Evolutionary conservation across 1,140 invertebrate species (phyloP), one percentile per base, ranked within the genome.

Genomic region (Diploscapter pachys): DNA sequence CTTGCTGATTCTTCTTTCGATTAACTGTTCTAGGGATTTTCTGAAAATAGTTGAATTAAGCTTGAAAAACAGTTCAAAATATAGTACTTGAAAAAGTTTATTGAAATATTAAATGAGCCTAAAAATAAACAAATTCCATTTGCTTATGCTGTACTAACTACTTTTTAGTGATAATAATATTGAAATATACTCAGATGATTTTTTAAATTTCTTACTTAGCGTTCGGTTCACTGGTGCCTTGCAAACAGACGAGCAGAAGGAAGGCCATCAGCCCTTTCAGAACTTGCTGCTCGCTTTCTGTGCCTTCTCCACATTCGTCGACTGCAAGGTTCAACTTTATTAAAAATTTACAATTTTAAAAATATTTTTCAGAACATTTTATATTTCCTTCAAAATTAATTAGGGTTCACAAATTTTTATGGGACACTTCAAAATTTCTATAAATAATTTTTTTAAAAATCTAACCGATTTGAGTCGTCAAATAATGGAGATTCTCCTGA

Each of bases 191-290:
- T 31, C 31, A 31, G 1, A 31, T 31, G 31, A 31, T 31, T 31
- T 31, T 31, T 31, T 0, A 31, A 31, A 31, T 31, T 31, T 31
- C 31, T 31, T 65, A 57, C 49, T 61, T 61, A 4, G 66, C 49
- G 52, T 56, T 54, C 49, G 50, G 59, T 4, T 69, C 66, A 48
- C 59, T 52, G 3, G 56, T 62, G 11, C 64, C 64, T 5, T 74
- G 59, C 6, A 74, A 51, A 56, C 64, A 67, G 3, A 98, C 89
- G 3, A 94, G 95, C 80, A 99, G 90, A 4, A 98, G 88, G 85
- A 98, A 94, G 3, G 96, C 94, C 86, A 94, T 95, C 72, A 98
- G 88, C 64, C 95, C 95, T 86, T 93, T 91, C 13, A 96, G 88
- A 63, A 98, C 93, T 82, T 92, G 91, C 77, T 87, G 93, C 85